These are phyloP conservation scores for Enteromius fasciolatus DNA, from an alignment of 2,797 vertebrate genomes.

Conservation along the genomic window DNA sequence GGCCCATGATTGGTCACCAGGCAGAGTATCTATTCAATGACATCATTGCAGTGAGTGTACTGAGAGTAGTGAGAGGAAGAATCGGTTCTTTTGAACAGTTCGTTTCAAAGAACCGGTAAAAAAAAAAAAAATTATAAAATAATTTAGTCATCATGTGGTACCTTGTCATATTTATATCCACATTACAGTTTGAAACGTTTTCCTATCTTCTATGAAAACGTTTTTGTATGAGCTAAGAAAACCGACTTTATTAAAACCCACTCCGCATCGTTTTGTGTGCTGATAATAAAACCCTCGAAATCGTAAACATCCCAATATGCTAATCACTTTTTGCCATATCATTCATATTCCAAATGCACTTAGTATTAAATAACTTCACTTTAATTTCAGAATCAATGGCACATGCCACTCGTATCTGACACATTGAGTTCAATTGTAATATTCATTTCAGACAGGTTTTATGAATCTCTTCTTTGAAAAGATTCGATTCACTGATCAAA, in stretches of 20 bases:
- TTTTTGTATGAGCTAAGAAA: background rate
- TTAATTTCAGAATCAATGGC: background rate
- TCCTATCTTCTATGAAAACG: no score
- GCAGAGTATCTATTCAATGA: constrained; percentile 54
- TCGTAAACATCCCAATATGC: background rate
- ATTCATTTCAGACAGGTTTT: background rate
- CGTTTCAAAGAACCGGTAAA: background rate
- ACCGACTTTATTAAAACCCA: background rate
- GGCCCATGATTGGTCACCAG: constrained; percentile 49
- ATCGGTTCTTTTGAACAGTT: constrained; percentile 16
- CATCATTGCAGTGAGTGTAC: constrained; percentile 54
- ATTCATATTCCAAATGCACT: background rate
- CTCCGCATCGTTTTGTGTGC: background rate
- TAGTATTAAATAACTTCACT: background rate
- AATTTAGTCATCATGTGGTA: background rate
- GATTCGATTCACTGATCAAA: background rate
- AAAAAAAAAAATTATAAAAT: background rate
- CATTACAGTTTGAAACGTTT: background rate
- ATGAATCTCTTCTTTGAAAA: background rate
- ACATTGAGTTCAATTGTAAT: background rate
- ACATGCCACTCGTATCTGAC: background rate
- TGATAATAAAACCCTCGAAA: background rate
- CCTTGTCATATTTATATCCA: no score
- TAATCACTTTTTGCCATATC: no score
- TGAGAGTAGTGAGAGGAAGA: constrained; percentile 17